These are phyloP conservation scores for Temnothorax curvispinosus DNA, from an alignment of 1,140 invertebrate species.

Conservation along the genomic window DNA sequence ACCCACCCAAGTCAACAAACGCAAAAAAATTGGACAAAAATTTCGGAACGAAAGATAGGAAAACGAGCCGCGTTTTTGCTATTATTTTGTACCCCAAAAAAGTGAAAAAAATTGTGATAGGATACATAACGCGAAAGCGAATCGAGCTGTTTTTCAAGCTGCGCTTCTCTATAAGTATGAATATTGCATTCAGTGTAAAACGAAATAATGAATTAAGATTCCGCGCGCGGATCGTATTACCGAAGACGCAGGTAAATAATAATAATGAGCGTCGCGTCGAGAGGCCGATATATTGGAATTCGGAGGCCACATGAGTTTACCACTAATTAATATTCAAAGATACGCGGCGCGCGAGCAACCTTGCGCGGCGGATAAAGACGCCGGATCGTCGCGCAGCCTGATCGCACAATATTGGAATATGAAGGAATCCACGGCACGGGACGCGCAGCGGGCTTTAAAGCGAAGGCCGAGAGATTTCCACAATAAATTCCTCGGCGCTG, in stretches of 20 bases:
- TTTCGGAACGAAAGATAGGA: background rate
- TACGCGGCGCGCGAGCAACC: background rate
- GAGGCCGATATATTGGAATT: slow-evolving; percentile 42
- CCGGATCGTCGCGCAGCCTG: slow-evolving; percentile 18
- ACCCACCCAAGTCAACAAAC: background rate
- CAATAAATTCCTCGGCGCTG: slow-evolving; percentile 39
- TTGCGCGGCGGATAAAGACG: slow-evolving; percentile 37
- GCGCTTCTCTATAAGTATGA: background rate
- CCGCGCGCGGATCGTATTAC: slow-evolving; percentile 16
- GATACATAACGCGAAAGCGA: background rate
- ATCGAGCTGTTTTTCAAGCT: background rate
- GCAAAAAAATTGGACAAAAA: background rate
- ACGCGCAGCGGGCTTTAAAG: background rate
- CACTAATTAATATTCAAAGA: slow-evolving; percentile 63
- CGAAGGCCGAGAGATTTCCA: slow-evolving; percentile 53
- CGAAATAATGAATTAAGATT: slow-evolving; percentile 17
- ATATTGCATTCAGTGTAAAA: slow-evolving; percentile 1
- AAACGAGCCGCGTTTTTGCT: background rate
- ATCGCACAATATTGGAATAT: slow-evolving; percentile 61
- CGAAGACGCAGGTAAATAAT: slow-evolving; percentile 26
- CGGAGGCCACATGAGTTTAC: slow-evolving; percentile 34
- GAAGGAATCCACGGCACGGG: slow-evolving; percentile 63
- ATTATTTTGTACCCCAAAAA: background rate
- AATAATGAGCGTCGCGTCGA: slow-evolving; percentile 14
- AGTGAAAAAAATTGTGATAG: background rate